Base-by-base conservation (phyloP, 2,888 invertebrate species). In the Tenthredo livida region DNA sequence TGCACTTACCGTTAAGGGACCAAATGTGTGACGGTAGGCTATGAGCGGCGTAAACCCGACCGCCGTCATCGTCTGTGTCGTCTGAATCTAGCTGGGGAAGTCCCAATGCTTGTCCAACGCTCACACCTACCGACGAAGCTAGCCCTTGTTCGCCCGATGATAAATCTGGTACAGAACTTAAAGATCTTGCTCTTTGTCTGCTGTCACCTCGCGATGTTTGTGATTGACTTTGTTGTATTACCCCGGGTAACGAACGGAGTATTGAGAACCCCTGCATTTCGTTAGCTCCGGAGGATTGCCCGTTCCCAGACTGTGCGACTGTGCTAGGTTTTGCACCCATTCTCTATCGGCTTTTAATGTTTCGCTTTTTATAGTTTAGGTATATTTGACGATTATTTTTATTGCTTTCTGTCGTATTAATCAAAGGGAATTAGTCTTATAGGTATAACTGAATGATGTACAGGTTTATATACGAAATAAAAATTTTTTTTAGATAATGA, bases 11-110 rank as follows among this genome's bases (percentile, higher is more conserved):
- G 94, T 98, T 97, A 91, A 98, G 95, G 89, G 98, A 97, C 97
- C 97, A 98, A 94, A 98, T 97, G 94, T 98, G 98, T 89, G 97
- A 97, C 92, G 98, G 98, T 94, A 98, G 94, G 90, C 97, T 98
- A 94, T 98, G 97, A 90, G 98, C 97, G 86, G 97, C 97, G 92
- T 97, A 97, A 54, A 97, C 97, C 88, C 97, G 95, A 86, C 97
- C 97, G 85, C 94, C 93, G 86, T 94, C 94, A 86, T 94, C 93
- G 85, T 94, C 94, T 80, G 95, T 95, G 89, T 96, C 96, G 90
- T 97, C 97, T 78, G 96, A 89, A 75, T 95, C 87, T 94, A 96
- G 91, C 95, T 96, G 92, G 95, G 95, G 94, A 95, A 96, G 78
- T 95, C 96, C 93, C 95, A 97, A 84, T 94, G 95, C 91, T 95